Base-by-base conservation (phyloP, 2,113 vertebrate species). In the Gambusia holbrooki region DNA sequence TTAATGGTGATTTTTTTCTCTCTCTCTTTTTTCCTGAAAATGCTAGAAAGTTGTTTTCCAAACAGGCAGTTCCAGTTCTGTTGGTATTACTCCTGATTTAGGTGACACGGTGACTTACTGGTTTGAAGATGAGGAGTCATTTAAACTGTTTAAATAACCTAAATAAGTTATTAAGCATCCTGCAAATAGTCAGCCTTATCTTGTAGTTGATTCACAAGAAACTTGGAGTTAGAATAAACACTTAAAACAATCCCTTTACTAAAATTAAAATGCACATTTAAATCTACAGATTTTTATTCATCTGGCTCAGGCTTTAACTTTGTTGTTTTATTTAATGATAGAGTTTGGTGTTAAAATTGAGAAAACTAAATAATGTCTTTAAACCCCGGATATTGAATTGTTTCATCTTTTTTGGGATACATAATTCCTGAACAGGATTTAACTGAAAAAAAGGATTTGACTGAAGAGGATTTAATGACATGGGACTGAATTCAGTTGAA, bases 61-160 rank as follows among this genome's bases (percentile, higher is more conserved):
- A 10, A 77, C 61, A 73, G 32, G 68, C 5, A 0, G 25, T 6
- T 62, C 60, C 62, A 79, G 66, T 82, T 76, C 13, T 78, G 70
- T 81, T 33, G 15, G 45, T 30, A 84, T n/a, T 17, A 58, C 25
- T 58, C 25, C 15, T 48, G 5, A 48, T 17, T 19, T 19, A 48
- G 45, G 5, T 17, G 17, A 17, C 45, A 48, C 45, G n/a, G 51
- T 58, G 51, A 58, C 22, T 22, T 51, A 1, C 17, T 51, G 48
- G 48, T 51, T 51, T 51, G 8, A 2, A n/a, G 51, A n/a, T 7
- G 22, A 58, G 25, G 51, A 58, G 51, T 58, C 7, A 11, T 58
- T 25, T 25, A n/a, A 58, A 10, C 51, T 58, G n/a, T 58, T 58
- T 22, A 10, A 58, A 25, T n/a, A 58, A 58, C 5, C 7, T 58